A percentile compares a stretch with the other conserved stretches of the same genome.
These are phyloP conservation scores for Poeciliopsis paucimaculata DNA, from an alignment of 2,797 vertebrate species.

Conservation along the genomic window DNA sequence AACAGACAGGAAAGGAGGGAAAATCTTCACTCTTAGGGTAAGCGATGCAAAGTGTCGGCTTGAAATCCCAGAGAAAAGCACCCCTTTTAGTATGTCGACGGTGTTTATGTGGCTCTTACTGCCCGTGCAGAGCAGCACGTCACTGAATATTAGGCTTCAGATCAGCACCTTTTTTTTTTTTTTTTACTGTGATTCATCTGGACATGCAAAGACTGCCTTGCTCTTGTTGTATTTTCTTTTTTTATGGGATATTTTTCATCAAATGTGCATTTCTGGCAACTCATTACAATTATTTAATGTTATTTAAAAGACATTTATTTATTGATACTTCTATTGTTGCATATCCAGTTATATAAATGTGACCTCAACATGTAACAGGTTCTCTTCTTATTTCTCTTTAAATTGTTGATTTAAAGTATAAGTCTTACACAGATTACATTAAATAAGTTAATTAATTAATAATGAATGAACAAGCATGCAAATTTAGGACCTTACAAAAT, in stretches of 20 bases:
- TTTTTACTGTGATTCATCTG: neutral
- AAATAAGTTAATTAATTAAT: neutral
- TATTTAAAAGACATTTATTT: neutral
- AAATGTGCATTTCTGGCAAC: neutral
- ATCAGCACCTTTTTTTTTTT: neutral
- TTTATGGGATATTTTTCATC: neutral
- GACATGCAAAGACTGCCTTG: constrained; percentile 2
- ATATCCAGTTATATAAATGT: neutral
- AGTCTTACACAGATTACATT: neutral
- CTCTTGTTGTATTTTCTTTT: neutral
- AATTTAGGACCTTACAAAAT: neutral
- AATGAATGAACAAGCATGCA: neutral
- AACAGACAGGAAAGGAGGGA: neutral
- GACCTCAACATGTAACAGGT: neutral
- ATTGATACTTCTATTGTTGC: neutral
- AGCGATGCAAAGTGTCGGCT: constrained; percentile 13
- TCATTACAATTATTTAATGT: neutral
- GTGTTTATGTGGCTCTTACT: constrained; percentile 26
- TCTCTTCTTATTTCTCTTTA: neutral
- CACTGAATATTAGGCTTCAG: neutral
- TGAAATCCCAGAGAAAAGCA: neutral
- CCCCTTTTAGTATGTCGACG: neutral
- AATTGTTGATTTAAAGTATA: too few species aligned
- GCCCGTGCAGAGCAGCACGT: too few species aligned
- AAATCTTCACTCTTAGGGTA: constrained; percentile 40